Evolutionary conservation across 2,113 vertebrate genomes (phyloP).

Genomic region (Rhinolophus sinicus): DNA sequence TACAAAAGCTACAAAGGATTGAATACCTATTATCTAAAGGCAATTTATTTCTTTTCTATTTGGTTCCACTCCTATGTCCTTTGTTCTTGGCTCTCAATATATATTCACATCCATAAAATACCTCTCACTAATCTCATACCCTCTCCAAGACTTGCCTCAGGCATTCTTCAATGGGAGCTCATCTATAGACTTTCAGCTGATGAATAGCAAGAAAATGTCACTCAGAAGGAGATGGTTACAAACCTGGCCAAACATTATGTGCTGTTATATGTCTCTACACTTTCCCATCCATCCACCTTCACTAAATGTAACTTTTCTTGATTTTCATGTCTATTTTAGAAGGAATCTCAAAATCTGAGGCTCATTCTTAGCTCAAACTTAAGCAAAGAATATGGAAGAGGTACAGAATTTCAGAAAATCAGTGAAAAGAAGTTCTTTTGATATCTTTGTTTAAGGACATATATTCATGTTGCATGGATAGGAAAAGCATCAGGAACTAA

Average conservation of each 20-base stretch:
- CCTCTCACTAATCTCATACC: neutral
- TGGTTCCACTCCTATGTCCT: neutral
- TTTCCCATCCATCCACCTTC: neutral
- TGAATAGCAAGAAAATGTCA: neutral
- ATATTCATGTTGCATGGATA: neutral
- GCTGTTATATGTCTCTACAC: neutral
- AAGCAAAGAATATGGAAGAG: neutral
- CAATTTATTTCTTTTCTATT: neutral
- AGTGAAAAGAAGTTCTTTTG: neutral
- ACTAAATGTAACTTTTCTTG: neutral
- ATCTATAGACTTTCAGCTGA: neutral
- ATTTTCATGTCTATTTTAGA: constrained; percentile 7
- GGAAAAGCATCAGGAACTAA: neutral
- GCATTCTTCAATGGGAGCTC: neutral
- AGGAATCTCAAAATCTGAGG: neutral
- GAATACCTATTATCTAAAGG: neutral
- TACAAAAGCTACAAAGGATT: neutral
- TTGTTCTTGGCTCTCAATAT: neutral
- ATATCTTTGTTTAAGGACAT: neutral
- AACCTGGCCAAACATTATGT: neutral
- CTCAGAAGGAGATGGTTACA: neutral
- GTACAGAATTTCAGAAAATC: neutral
- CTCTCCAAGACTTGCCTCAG: neutral
- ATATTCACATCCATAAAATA: neutral
- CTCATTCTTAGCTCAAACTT: neutral